These are phyloP conservation scores for Drosophila asahinai DNA, from an alignment of 1,140 invertebrate species.

Conservation along the genomic window DNA sequence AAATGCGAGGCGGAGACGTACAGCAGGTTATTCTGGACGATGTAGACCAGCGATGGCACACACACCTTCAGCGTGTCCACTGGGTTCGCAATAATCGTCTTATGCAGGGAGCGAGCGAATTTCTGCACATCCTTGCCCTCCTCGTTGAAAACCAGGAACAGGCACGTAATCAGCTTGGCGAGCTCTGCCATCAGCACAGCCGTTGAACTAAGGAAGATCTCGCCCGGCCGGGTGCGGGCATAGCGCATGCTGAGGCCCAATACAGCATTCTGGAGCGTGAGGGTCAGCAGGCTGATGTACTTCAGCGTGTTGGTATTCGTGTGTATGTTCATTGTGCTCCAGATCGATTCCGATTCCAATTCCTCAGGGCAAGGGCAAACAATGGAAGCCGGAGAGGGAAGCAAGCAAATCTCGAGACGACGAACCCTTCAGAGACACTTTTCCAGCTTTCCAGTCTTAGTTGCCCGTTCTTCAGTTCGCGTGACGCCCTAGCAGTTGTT, in stretches of 20 bases:
- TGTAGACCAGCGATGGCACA: conserved; percentile 97
- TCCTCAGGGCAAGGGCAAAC: conserved; percentile 8
- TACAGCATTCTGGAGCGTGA: conserved; percentile 97
- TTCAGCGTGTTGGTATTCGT: conserved; percentile 87
- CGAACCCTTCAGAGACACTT: too few species aligned
- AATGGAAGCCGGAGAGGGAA: conserved; percentile 3
- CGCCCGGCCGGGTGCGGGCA: conserved; percentile 93
- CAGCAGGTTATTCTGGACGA: conserved; percentile 98
- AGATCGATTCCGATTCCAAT: conserved; percentile 1
- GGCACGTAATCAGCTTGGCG: conserved; percentile 95
- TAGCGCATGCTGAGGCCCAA: conserved; percentile 98
- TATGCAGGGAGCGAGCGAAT: conserved; percentile 88
- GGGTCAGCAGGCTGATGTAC: conserved; percentile 94
- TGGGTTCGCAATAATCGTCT: conserved; percentile 92
- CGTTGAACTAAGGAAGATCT: conserved; percentile 96
- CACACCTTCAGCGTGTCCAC: conserved; percentile 96
- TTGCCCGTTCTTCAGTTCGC: too few species aligned
- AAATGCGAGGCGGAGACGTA: conserved; percentile 98
- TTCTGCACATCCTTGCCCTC: conserved; percentile 88
- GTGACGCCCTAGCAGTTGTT: too few species aligned
- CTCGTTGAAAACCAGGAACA: conserved; percentile 92
- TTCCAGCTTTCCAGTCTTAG: too few species aligned
- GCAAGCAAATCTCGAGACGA: conserved; percentile 5
- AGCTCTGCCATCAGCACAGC: conserved; percentile 98
- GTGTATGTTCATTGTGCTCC: conserved; percentile 67